Evolutionary conservation across 2,888 invertebrate species (phyloP), one percentile per base, ranked within the genome.

Genomic region (Agonopterix heracliana): DNA sequence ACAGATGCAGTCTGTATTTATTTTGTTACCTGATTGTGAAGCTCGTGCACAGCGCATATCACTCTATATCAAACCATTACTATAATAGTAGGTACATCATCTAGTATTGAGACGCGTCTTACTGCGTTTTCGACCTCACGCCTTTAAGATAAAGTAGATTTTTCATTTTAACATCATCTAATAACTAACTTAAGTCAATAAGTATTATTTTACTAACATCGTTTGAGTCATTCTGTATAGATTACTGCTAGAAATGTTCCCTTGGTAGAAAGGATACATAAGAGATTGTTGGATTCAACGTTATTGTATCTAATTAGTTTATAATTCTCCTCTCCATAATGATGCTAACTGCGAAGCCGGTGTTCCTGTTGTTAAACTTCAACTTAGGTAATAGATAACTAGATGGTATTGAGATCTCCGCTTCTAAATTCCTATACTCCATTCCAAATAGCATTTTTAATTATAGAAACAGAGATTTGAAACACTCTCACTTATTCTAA

Each of bases 31-130:
- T 14, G 17, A 9, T 46, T 43, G 40, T 36, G 35, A 45, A 45
- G 41, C 9, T 45, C 17, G 41, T 45, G 36, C 10, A 35, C 35
- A 36, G 44, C 11, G 44, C 53, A 53, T 53, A 53, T 53, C 53
- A 53, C 13, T 43, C 47, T 45, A 40, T 38, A 51, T 51, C 48
- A 48, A 47, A 44, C 47, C 45, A 45, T 45, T 34, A 9, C 36
- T 45, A 46, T 45, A 48, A 52, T 34, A 49, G 48, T 58, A 59
- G 53, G 57, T 58, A 47, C 63, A 62, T 55, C 57, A 44, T 8
- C 14, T 62, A 56, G 63, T 74, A 69, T 71, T 66, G 69, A 66
- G 67, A 65, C 52, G 61, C 66, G 56, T 59, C 64, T 66, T 62
- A 56, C 63, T 63, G 64, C 63, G 55, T 64, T 68, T 66, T 72